These are phyloP conservation scores for Scolanthus callimorphus DNA, from an alignment of 92 coral and sea anemone species.

Conservation along the genomic window DNA sequence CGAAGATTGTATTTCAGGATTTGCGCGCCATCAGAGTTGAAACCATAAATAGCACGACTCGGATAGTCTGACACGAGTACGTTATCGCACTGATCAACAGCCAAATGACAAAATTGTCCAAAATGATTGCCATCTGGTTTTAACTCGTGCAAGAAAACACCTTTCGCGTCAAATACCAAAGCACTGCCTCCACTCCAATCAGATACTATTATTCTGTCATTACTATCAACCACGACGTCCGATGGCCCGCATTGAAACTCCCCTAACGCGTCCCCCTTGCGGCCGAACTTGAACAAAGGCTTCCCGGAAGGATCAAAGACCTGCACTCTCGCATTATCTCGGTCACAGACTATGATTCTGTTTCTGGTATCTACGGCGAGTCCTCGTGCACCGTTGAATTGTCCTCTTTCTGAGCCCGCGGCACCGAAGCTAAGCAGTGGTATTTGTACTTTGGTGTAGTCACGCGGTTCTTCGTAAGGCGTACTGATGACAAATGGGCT, in stretches of 20 bases:
- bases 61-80: conserved; percentile 47
- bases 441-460: conserved; percentile 20
- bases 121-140: conserved; percentile 6
- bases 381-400: conserved; percentile 45
- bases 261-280: conserved; percentile 33
- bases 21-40: conserved; percentile 18
- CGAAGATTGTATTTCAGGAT: conserved; percentile 24
- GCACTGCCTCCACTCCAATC: conserved; percentile 44
- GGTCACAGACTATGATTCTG: conserved; percentile 51
- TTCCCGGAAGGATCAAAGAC: conserved; percentile 41
- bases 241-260: conserved; percentile 49
- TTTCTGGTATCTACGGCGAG: conserved; percentile 38
- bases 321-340: conserved; percentile 56
- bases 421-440: conserved; percentile 41
- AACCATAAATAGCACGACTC: conserved; percentile 32
- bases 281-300: conserved; percentile 42
- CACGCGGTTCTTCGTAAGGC: conserved; percentile 20
- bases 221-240: conserved; percentile 32
- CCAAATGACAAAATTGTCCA: conserved; percentile 44
- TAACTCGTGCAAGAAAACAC: conserved; percentile 28
- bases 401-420: conserved; percentile 30
- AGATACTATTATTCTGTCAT: conserved; percentile 32
- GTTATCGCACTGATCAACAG: conserved; percentile 15
- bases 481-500: conserved; percentile 43
- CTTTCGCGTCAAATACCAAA: conserved; percentile 36